Evolutionary conservation across 1,140 invertebrate genomes (phyloP).

Genomic region (Manduca sexta): DNA sequence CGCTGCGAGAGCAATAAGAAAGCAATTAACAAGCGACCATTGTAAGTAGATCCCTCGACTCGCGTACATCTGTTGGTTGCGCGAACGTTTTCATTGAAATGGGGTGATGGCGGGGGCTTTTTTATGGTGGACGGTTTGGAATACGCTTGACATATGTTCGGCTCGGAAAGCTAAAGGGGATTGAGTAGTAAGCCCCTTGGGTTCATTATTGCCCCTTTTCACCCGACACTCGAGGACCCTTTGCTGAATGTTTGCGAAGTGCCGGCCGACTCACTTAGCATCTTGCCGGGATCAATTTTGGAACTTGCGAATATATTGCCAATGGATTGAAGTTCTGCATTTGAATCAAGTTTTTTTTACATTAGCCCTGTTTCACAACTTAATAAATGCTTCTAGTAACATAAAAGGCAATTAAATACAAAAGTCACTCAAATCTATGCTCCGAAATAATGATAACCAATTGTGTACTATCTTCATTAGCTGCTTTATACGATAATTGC

Average conservation of each 20-base stretch:
- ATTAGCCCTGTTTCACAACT: too few species aligned
- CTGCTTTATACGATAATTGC: too few species aligned
- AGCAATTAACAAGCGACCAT: slow-evolving; percentile 53
- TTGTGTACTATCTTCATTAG: too few species aligned
- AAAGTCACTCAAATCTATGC: too few species aligned
- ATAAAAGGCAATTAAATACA: too few species aligned
- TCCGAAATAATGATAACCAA: too few species aligned
- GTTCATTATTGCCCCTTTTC: slow-evolving; percentile 59
- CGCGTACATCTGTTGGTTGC: slow-evolving; percentile 6
- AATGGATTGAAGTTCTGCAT: too few species aligned
- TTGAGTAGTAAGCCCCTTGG: slow-evolving; percentile 61
- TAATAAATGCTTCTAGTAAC: too few species aligned
- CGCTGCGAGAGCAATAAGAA: slow-evolving; percentile 44
- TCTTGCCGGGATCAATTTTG: too few species aligned
- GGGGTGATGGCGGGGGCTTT: slow-evolving; percentile 19
- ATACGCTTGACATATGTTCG: slow-evolving; percentile 58
- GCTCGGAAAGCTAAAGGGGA: slow-evolving; percentile 43
- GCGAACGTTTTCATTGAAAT: slow-evolving; percentile 8
- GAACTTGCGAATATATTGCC: too few species aligned
- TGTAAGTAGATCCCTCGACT: slow-evolving; percentile 26
- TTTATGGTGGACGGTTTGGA: slow-evolving; percentile 23
- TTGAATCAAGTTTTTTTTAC: too few species aligned
- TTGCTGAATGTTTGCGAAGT: slow-evolving; percentile 50
- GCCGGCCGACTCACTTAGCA: slow-evolving; percentile 46
- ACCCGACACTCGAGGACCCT: slow-evolving; percentile 37